Base-by-base conservation (phyloP, 2,113 vertebrate species). In the Myodes glareolus region DNA sequence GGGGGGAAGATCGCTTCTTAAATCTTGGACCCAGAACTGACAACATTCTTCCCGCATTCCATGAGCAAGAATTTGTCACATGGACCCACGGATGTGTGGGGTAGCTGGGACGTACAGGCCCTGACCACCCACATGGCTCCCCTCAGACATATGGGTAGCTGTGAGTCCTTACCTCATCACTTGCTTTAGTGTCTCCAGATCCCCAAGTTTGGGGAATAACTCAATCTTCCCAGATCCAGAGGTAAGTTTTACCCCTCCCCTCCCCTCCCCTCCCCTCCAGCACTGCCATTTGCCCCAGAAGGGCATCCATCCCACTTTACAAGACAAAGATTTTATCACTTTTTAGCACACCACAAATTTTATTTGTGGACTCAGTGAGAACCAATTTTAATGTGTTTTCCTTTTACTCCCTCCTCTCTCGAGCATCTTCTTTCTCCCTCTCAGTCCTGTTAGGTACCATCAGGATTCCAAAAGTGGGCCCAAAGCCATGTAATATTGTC, bases 401-500 rank as follows among this genome's bases (percentile, higher is more conserved):
- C 21, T 89, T 58, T 89, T 94, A 77, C n/a, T 33, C 91, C 85
- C 63, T 93, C 58, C 73, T 81, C 9, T 97, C 50, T 68, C 68
- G 61, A 50, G 12, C 88, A 39, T 9, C 42, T 63, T 72, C 21
- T 91, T 85, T 88, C 88, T 81, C 84, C 68, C 82, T 93, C 78
- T 95, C 96, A 78, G 61, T 84, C 94, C 87, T 93, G 95, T 95
- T 96, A 97, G 93, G 92, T 92, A 84, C 52, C 88, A 87, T 96
- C 92, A 96, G 67, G 94, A 97, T 95, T 86, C 94, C 90, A 50
- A 97, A 97, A 97, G 92, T 80, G 89, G 94, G 97, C 97, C 95
- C 95, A 93, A 90, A 97, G 97, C 97, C 94, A 96, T 86, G 78
- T 45, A 97, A 94, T 97, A 97, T 93, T 96, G 94, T 96, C 97